Evolutionary conservation across 2,113 vertebrate species (phyloP).

Genomic region (Notarius lentiginosus): DNA sequence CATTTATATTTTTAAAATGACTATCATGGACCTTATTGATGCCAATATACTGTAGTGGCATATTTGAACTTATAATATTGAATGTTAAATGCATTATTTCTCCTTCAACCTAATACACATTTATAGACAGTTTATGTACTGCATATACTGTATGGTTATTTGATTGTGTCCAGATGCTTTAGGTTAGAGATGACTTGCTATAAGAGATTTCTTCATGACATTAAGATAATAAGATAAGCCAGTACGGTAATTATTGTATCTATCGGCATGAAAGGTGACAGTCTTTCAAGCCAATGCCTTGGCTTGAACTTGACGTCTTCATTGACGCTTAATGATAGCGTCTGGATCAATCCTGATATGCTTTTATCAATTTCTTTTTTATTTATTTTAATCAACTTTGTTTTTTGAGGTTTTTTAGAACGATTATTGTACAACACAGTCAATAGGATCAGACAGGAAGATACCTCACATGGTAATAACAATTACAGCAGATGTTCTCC

Average conservation of each 20-base stretch:
- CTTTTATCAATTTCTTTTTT: not conserved
- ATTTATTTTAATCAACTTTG: not conserved
- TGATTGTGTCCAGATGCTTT: not conserved
- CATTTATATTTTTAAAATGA: slow-evolving; percentile 30
- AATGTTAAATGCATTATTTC: slow-evolving; percentile 11
- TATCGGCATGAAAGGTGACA: not conserved
- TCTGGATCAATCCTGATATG: not conserved
- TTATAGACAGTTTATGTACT: not conserved
- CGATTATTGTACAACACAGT: not conserved
- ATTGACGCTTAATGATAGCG: not conserved
- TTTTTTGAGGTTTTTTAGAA: not conserved
- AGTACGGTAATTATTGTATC: not conserved
- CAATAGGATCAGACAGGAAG: not conserved
- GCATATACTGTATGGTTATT: not conserved
- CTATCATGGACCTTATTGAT: not conserved
- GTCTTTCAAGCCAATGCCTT: not conserved
- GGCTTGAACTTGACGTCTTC: not conserved
- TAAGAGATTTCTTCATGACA: not conserved
- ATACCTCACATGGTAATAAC: not conserved
- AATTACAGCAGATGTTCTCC: not conserved
- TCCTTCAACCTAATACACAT: not conserved
- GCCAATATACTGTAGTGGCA: not conserved
- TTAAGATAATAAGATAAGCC: not conserved
- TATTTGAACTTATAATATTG: slow-evolving; percentile 1
- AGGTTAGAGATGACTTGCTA: not conserved